These are phyloP conservation scores for Mormyrops attenuatus DNA, from an alignment of 2,797 vertebrate species.

Conservation along the genomic window DNA sequence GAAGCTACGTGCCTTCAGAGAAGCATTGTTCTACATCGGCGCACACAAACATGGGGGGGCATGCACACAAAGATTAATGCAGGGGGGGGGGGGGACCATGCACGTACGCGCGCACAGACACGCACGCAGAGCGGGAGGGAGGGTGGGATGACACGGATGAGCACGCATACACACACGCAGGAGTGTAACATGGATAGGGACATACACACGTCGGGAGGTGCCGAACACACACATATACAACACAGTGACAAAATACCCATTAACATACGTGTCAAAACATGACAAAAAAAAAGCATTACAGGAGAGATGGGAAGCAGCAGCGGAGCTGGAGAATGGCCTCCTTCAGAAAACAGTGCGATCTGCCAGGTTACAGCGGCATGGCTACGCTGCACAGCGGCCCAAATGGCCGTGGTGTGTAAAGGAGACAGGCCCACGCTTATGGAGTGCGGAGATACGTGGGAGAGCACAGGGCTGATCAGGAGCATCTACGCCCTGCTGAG, in stretches of 20 bases:
- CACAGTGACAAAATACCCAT: background rate
- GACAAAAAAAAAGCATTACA: background rate
- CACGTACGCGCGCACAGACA: background rate
- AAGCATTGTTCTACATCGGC: slow-evolving; percentile 80
- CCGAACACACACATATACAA: background rate
- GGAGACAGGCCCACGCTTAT: background rate
- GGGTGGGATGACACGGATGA: background rate
- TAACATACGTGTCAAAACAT: background rate
- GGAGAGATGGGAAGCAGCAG: background rate
- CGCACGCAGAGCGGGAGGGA: background rate
- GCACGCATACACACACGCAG: background rate
- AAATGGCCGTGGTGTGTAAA: background rate
- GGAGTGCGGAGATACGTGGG: background rate
- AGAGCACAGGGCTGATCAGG: background rate
- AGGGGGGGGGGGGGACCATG: background rate
- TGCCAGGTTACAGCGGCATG: background rate
- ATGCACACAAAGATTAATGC: background rate
- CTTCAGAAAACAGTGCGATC: background rate
- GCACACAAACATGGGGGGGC: background rate
- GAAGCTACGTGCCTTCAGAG: slow-evolving; percentile 90
- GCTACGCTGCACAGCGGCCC: background rate
- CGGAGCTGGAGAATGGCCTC: background rate
- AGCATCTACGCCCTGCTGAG: background rate
- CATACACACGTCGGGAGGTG: background rate
- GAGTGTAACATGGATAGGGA: background rate